Evolutionary conservation across 2,888 invertebrate species (phyloP).

Genomic region (Nemotelus nigrinus): DNA sequence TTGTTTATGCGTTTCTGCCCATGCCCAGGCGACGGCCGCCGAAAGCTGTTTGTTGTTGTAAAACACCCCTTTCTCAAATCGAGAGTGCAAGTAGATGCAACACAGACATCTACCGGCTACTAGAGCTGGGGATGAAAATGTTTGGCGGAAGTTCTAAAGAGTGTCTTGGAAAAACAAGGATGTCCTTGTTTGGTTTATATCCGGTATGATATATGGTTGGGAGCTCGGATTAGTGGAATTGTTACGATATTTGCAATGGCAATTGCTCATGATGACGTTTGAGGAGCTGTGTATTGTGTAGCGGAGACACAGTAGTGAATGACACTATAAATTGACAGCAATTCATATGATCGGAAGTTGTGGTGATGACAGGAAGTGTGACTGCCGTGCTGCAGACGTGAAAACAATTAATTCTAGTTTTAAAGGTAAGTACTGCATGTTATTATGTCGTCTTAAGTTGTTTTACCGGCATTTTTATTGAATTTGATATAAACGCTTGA

Average conservation of each 20-base stretch:
- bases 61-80: neutral
- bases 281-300: neutral
- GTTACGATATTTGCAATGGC: neutral
- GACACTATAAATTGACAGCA: too few relatives aligned
- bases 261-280: neutral
- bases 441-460: too few relatives aligned
- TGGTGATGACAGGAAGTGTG: too few relatives aligned
- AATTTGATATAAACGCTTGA: too few relatives aligned
- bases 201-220: neutral
- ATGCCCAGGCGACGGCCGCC: constrained; percentile 12
- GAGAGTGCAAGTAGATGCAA: neutral
- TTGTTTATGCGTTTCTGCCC: constrained; percentile 45
- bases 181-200: neutral
- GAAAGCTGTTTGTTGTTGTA: neutral
- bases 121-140: neutral
- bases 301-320: too few relatives aligned
- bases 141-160: neutral
- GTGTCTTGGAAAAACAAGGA: constrained; percentile 3
- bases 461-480: too few relatives aligned
- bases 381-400: too few relatives aligned
- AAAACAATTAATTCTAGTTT: too few relatives aligned
- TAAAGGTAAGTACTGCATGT: too few relatives aligned
- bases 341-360: too few relatives aligned
- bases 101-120: neutral
- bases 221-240: neutral